Conservation (phyloP, 2,888 invertebrate species). For the Sialis fuliginosa region DNA sequence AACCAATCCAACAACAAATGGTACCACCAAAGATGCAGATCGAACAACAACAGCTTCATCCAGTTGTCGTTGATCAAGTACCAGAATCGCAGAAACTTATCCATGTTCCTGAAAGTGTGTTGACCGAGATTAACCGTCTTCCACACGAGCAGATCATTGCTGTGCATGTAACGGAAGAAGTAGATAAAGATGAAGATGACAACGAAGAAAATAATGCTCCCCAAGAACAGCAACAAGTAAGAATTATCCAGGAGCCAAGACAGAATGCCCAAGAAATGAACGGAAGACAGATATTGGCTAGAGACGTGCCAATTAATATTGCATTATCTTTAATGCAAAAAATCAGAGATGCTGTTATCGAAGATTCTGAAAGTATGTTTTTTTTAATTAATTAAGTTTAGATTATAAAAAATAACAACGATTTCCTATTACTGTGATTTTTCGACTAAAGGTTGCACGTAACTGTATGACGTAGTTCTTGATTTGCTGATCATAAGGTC, state of each 20-base stretch:
- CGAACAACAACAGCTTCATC: slow-evolving; percentile 2
- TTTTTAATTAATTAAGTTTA: too few relatives aligned
- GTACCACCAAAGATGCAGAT: slow-evolving; percentile 13
- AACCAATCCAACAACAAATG: slow-evolving; percentile 15
- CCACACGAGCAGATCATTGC: slow-evolving; percentile 23
- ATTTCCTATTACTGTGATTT: too few relatives aligned
- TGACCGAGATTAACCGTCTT: slow-evolving; percentile 24
- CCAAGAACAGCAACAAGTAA: slow-evolving; percentile 12
- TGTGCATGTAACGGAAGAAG: slow-evolving; percentile 14
- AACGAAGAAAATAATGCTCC: slow-evolving; percentile 5
- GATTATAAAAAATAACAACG: too few relatives aligned
- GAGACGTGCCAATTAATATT: slow-evolving; percentile 23
- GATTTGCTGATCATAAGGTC: too few relatives aligned
- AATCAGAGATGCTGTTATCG: too few relatives aligned
- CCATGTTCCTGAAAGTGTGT: slow-evolving; percentile 28
- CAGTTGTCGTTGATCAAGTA: slow-evolving; percentile 2
- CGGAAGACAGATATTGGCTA: slow-evolving; percentile 23
- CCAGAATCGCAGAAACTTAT: slow-evolving; percentile 20
- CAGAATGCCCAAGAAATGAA: slow-evolving; percentile 21
- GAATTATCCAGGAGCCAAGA: slow-evolving; percentile 20
- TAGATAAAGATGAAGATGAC: background rate
- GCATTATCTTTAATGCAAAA: slow-evolving; percentile 24
- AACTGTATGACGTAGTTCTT: too few relatives aligned
- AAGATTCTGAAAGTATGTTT: too few relatives aligned
- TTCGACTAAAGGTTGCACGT: too few relatives aligned